These are phyloP conservation scores for Catocala nupta DNA, from an alignment of 2,888 invertebrate genomes.

Conservation along the genomic window DNA sequence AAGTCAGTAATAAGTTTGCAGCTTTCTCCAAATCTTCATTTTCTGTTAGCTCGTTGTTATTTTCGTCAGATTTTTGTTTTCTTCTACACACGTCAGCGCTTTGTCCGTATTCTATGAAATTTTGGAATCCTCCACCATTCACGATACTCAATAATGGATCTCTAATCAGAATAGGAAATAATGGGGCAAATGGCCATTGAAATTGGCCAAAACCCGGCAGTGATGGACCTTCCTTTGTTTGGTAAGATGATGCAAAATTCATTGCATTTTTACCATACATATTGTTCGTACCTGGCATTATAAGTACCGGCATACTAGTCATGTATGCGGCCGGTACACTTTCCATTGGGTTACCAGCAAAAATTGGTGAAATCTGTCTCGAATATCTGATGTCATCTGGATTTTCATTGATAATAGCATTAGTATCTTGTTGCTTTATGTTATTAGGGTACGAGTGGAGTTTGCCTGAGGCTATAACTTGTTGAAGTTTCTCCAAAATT, in stretches of 20 bases:
- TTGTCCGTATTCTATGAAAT: slow-evolving; percentile 88
- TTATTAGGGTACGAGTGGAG: slow-evolving; percentile 54
- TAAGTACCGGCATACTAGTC: slow-evolving; percentile 70
- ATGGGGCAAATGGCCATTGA: slow-evolving; percentile 84
- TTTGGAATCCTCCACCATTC: slow-evolving; percentile 83
- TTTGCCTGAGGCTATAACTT: slow-evolving; percentile 75
- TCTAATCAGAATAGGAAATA: slow-evolving; percentile 87
- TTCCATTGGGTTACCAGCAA: slow-evolving; percentile 42
- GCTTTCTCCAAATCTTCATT: slow-evolving; percentile 25
- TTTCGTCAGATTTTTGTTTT: slow-evolving; percentile 66
- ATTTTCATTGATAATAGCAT: slow-evolving; percentile 37
- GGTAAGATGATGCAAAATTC: slow-evolving; percentile 52
- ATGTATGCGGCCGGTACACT: slow-evolving; percentile 64
- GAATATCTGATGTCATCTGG: slow-evolving; percentile 51
- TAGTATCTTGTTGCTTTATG: slow-evolving; percentile 57
- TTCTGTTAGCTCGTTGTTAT: slow-evolving; percentile 23
- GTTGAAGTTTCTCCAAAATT: slow-evolving; percentile 73
- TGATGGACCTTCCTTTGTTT: slow-evolving; percentile 62
- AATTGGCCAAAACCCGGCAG: slow-evolving; percentile 56
- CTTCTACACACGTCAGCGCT: slow-evolving; percentile 83
- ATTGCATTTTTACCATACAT: slow-evolving; percentile 54
- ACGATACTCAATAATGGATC: slow-evolving; percentile 85
- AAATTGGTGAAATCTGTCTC: slow-evolving; percentile 51
- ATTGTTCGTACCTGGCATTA: slow-evolving; percentile 61
- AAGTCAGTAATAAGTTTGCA: slow-evolving; percentile 26